Percentiles rank a stretch among this genome's conserved stretches.
phyloP scores from a whole-genome alignment of 2,113 vertebrate species.

The Colaptes auratus region DNA sequence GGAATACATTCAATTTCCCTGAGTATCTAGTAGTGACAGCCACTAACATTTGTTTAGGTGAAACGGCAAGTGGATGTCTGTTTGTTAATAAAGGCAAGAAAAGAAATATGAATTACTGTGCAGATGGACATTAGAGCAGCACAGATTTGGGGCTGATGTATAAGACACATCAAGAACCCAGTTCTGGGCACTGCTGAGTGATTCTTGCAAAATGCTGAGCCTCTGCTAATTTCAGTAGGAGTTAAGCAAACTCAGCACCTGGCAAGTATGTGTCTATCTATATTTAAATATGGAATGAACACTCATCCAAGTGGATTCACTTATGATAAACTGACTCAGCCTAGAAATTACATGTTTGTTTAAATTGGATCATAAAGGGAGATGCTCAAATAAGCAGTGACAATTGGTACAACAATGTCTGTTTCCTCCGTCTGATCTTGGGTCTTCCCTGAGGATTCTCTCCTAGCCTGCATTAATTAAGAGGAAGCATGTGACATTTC shows the following conservation, averaged over 20 bases:
- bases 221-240: conserved; percentile 52
- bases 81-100: conserved; percentile 48
- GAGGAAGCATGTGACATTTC: conserved; percentile 35
- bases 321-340: conserved; percentile 45
- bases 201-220: conserved; percentile 59
- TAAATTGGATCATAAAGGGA: conserved; percentile 47
- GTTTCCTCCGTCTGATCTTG: conserved; percentile 17
- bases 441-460: conserved; percentile 29
- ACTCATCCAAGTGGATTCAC: conserved; percentile 38
- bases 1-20: conserved; percentile 63
- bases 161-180: conserved; percentile 48
- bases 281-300: conserved; percentile 49
- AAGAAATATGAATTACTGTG: conserved; percentile 49
- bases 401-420: conserved; percentile 48
- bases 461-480: conserved; percentile 35
- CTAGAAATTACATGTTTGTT: conserved; percentile 55
- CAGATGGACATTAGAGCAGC: conserved; percentile 39
- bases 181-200: conserved; percentile 38
- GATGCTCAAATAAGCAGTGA: conserved; percentile 1
- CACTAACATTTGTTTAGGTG: conserved; percentile 59
- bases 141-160: conserved; percentile 37
- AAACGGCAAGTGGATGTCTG: conserved; percentile 35
- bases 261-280: conserved; percentile 53
- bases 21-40: conserved; percentile 63
- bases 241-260: conserved; percentile 58